phyloP scores from a whole-genome alignment of 2,113 vertebrate species.

The Centropus unirufus region DNA sequence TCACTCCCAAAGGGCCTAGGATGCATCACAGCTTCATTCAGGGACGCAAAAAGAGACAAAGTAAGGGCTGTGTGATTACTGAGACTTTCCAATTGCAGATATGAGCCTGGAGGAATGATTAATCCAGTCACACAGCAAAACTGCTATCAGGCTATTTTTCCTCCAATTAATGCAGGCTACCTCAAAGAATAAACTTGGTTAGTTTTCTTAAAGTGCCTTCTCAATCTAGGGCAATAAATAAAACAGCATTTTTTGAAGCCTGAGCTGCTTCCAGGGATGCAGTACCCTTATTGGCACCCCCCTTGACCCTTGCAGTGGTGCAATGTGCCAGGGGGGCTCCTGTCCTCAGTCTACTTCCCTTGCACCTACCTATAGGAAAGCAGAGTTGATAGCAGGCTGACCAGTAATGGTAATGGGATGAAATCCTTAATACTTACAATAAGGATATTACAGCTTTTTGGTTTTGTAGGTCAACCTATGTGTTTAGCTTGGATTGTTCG shows the following conservation, averaged over 20 bases:
- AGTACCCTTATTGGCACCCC: neutral
- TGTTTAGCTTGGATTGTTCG: neutral
- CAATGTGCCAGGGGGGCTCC: neutral
- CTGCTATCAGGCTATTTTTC: neutral
- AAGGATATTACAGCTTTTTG: neutral
- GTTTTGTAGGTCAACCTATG: neutral
- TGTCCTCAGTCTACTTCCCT: neutral
- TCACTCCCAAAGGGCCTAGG: neutral
- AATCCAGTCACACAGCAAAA: neutral
- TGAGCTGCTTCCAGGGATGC: neutral
- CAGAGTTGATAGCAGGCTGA: neutral
- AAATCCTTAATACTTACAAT: neutral
- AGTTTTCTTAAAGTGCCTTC: neutral
- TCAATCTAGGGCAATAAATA: neutral
- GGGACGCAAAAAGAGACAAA: neutral
- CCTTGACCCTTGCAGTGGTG: rapidly evolving
- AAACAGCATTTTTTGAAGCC: neutral
- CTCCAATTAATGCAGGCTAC: neutral
- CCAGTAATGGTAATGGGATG: neutral
- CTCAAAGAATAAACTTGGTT: neutral
- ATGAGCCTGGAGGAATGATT: neutral
- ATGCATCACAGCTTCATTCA: neutral
- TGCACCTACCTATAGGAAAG: neutral
- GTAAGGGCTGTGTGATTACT: neutral
- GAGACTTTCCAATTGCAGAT: neutral